phyloP scores from a whole-genome alignment of 2,797 vertebrate species.

The Chaetophractus vellerosus region DNA sequence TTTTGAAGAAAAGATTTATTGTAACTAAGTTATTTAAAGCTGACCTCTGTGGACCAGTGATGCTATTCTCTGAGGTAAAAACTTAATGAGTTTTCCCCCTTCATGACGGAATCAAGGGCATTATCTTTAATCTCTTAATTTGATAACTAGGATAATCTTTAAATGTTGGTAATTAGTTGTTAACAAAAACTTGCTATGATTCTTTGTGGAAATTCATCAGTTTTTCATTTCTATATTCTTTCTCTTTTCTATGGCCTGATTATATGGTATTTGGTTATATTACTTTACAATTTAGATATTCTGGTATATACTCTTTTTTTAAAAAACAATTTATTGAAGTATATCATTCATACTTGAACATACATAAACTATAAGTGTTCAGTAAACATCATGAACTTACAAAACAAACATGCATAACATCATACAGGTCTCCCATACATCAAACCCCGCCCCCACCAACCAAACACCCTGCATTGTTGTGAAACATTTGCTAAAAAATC shows the following conservation, averaged over 20 bases:
- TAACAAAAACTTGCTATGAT: background rate
- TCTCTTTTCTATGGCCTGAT: slow-evolving; percentile 28
- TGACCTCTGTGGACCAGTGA: background rate
- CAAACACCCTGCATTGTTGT: too few species aligned
- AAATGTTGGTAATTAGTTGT: background rate
- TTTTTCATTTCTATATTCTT: slow-evolving; percentile 56
- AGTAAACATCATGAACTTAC: too few species aligned
- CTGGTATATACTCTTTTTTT: background rate
- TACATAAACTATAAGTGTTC: too few species aligned
- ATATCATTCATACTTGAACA: too few species aligned
- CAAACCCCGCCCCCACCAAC: too few species aligned
- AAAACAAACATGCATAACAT: too few species aligned
- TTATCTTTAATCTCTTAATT: slow-evolving; percentile 42
- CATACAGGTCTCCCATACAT: too few species aligned
- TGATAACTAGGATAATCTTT: slow-evolving; percentile 52
- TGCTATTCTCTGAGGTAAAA: slow-evolving; percentile 48
- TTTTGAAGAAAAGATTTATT: slow-evolving; percentile 50
- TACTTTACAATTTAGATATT: slow-evolving; percentile 51
- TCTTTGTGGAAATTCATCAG: background rate
- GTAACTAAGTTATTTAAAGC: slow-evolving; percentile 23
- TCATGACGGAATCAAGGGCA: background rate
- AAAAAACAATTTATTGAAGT: too few species aligned
- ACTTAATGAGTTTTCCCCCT: background rate
- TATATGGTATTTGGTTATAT: slow-evolving; percentile 25
- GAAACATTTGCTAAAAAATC: too few species aligned